phyloP scores from a whole-genome alignment of 2,797 vertebrate species.

The Merluccius polli region DNA sequence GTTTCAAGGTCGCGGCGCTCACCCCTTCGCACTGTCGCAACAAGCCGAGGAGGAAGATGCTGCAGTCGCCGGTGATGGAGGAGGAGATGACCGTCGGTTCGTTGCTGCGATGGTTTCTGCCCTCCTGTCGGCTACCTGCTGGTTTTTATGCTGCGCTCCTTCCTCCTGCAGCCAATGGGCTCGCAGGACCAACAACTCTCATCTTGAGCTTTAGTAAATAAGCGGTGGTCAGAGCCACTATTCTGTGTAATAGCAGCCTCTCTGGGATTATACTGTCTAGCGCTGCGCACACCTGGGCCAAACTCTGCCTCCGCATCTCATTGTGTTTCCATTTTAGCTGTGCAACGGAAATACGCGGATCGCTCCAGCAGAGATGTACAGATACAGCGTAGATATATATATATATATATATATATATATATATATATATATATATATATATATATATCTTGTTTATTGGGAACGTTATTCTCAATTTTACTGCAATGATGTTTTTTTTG shows the following conservation, averaged over 20 bases:
- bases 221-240: constrained; percentile 64
- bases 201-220: constrained; percentile 71
- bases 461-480: not conserved
- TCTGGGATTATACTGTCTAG: constrained; percentile 62
- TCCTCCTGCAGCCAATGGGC: constrained; percentile 50
- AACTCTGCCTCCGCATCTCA: not conserved
- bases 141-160: constrained; percentile 56
- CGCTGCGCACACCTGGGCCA: constrained; percentile 25
- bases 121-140: not conserved
- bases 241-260: constrained; percentile 61
- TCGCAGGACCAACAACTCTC: constrained; percentile 47
- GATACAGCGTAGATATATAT: no score
- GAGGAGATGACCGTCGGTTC: not conserved
- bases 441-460: not conserved
- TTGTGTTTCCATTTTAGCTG: not conserved
- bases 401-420: no score
- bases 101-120: not conserved
- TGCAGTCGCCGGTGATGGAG: constrained; percentile 1
- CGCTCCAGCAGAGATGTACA: not conserved
- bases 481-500: not conserved
- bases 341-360: not conserved
- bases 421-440: no score
- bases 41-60: constrained; percentile 16
- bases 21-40: not conserved
- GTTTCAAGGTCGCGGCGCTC: not conserved